Conservation (phyloP, 2,888 invertebrate genomes). For the Drosophila kanekoi region DNA sequence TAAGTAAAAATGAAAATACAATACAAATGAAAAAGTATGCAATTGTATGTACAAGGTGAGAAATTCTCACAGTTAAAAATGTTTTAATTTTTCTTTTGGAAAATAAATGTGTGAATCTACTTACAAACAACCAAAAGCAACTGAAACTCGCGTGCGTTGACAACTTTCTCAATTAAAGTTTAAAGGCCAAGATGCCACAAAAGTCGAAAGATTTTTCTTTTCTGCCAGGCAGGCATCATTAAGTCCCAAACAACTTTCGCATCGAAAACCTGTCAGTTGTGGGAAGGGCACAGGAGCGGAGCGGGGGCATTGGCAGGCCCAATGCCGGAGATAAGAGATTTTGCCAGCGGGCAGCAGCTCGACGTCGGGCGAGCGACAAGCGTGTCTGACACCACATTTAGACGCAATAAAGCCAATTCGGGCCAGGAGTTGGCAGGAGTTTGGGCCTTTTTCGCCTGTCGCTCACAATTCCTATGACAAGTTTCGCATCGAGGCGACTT, state of each 20-base stretch:
- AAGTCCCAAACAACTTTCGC: conserved; percentile 67
- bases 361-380: too few relatives aligned
- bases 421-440: conserved; percentile 13
- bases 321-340: conserved; percentile 51
- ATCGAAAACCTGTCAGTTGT: conserved; percentile 69
- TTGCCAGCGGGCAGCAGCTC: conserved; percentile 3
- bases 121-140: conserved; percentile 48
- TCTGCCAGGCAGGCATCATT: conserved; percentile 70
- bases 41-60: conserved; percentile 60
- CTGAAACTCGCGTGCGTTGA: conserved; percentile 17
- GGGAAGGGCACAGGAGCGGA: conserved; percentile 44
- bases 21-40: conserved; percentile 50
- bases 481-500: conserved; percentile 19
- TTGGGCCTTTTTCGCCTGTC: conserved; percentile 37
- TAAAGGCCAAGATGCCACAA: conserved; percentile 53
- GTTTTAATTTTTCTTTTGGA: conserved; percentile 54
- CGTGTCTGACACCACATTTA: conserved; percentile 73
- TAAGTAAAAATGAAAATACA: conserved; percentile 22
- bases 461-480: conserved; percentile 54
- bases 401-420: conserved; percentile 78
- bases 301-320: not conserved
- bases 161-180: conserved; percentile 45
- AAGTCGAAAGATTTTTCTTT: conserved; percentile 47
- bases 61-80: conserved; percentile 53
- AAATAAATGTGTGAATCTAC: conserved; percentile 68